Evolutionary conservation across 2,888 invertebrate species (phyloP).

Genomic region (Cheilosia variabilis): DNA sequence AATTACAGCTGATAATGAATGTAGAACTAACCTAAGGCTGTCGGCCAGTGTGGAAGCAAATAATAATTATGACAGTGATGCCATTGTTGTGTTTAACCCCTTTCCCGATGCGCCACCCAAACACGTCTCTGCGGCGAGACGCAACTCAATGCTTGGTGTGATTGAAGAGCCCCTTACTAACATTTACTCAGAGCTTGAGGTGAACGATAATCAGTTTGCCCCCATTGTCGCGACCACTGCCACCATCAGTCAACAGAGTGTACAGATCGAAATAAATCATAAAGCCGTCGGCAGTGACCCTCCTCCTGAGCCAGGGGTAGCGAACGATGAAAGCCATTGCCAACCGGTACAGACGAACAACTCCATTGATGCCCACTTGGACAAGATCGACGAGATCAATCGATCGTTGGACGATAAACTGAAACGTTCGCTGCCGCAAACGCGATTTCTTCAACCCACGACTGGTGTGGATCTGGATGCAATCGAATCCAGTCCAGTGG

Average conservation of each 20-base stretch:
- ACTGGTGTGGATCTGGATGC: conserved; percentile 78
- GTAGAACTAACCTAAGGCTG: conserved; percentile 80
- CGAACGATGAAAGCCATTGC: conserved; percentile 32
- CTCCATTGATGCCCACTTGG: conserved; percentile 82
- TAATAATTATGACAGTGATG: conserved; percentile 78
- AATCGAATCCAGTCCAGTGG: conserved; percentile 78
- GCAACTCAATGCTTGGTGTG: conserved; percentile 81
- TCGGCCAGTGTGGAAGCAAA: conserved; percentile 81
- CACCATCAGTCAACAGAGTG: conserved; percentile 71
- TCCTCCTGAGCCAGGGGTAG: neutral
- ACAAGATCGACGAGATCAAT: conserved; percentile 82
- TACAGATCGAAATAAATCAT: conserved; percentile 80
- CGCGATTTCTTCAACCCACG: conserved; percentile 54
- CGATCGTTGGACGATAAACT: conserved; percentile 81
- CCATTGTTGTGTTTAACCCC: conserved; percentile 77
- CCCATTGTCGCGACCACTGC: conserved; percentile 61
- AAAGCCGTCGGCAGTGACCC: conserved; percentile 49
- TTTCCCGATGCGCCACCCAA: conserved; percentile 78
- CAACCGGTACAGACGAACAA: conserved; percentile 77
- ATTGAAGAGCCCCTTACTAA: conserved; percentile 79
- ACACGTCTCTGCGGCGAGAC: conserved; percentile 76
- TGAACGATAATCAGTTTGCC: conserved; percentile 71
- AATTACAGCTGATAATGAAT: conserved; percentile 81
- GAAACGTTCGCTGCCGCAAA: conserved; percentile 78
- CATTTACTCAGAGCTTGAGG: conserved; percentile 81